These are phyloP conservation scores for Calliphora vicina DNA, from an alignment of 1,140 invertebrate species.

Conservation along the genomic window DNA sequence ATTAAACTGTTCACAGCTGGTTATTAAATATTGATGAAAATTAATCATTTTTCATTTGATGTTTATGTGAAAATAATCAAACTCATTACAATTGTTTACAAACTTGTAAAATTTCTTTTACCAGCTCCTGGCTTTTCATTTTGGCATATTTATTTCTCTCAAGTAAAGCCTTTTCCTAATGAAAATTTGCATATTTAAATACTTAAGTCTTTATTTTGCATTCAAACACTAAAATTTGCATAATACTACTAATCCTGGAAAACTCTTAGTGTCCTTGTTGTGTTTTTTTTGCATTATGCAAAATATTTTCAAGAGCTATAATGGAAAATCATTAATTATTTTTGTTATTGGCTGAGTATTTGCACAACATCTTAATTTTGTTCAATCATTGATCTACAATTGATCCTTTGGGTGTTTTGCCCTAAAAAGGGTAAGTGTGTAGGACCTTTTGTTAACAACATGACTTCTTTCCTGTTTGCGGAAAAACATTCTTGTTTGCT, in stretches of 20 bases:
- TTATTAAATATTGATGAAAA: neutral
- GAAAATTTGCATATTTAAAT: neutral
- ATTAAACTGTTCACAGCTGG: neutral
- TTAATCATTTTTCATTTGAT: neutral
- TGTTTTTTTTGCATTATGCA: too few relatives aligned
- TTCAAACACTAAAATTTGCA: neutral
- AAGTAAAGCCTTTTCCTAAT: neutral
- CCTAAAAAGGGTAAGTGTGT: too few relatives aligned
- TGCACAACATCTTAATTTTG: neutral
- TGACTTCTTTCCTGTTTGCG: neutral
- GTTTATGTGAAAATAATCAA: neutral
- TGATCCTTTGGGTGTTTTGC: neutral
- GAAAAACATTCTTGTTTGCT: neutral
- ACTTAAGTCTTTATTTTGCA: neutral
- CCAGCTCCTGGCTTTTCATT: too few relatives aligned
- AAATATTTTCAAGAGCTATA: too few relatives aligned
- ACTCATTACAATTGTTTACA: neutral
- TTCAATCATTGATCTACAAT: neutral
- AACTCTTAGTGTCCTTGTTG: neutral
- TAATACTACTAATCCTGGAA: neutral
- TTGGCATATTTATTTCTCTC: neutral
- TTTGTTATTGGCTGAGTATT: too few relatives aligned
- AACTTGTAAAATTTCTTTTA: neutral
- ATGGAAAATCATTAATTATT: too few relatives aligned
- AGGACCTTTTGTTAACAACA: neutral